These are phyloP conservation scores for Barnardius zonarius DNA, from an alignment of 2,113 vertebrate species.

Conservation along the genomic window DNA sequence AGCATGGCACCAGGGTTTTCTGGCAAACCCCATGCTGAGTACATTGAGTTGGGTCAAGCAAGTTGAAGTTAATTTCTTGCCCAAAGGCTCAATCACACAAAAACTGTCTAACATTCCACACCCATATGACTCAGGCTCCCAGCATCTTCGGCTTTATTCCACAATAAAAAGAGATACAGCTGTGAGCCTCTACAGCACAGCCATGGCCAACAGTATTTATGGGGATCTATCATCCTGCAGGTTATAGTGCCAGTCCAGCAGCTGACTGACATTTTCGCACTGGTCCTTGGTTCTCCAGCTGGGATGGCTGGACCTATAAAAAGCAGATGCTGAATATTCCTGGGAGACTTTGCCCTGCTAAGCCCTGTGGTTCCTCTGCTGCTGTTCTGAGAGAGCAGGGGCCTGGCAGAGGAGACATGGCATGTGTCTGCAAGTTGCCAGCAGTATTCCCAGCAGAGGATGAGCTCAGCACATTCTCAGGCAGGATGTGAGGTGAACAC, in stretches of 20 bases:
- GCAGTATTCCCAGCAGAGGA: constrained; percentile 2
- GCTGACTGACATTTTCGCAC: background rate
- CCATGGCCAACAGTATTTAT: background rate
- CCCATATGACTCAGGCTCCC: constrained; percentile 43
- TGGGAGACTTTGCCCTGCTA: background rate
- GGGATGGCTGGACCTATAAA: background rate
- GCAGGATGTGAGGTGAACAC: background rate
- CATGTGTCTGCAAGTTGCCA: background rate
- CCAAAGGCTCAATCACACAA: background rate
- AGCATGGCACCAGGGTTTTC: background rate
- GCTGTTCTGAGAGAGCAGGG: background rate
- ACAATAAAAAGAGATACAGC: background rate
- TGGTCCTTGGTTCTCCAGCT: background rate
- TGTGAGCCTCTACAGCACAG: background rate
- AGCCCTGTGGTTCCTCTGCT: background rate
- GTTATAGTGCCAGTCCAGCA: background rate
- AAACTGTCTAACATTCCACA: background rate
- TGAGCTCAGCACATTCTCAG: background rate
- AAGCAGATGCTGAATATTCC: background rate
- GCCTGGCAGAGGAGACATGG: background rate
- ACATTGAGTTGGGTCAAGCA: background rate
- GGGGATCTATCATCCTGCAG: background rate
- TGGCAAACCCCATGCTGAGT: background rate
- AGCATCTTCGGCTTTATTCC: constrained; percentile 23
- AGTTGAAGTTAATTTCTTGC: background rate